Conservation (phyloP, 92 coral and sea anemone species). For the Pocillopora grandis region DNA sequence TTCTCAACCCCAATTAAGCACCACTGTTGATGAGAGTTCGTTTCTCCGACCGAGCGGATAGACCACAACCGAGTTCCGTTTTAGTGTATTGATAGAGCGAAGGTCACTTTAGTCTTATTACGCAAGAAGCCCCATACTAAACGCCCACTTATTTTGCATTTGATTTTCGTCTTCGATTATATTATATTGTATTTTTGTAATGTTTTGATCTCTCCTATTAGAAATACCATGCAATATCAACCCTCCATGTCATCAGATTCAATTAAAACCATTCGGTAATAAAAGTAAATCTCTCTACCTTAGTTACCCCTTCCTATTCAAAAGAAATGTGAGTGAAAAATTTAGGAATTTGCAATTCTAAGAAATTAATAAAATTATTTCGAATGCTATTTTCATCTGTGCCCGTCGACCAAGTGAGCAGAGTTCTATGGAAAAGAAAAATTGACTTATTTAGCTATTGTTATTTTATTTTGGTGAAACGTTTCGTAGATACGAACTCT, state of each 20-base stretch:
- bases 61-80: neutral
- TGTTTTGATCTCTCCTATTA: neutral
- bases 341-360: too few species aligned
- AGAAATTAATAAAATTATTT: too few species aligned
- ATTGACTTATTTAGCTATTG: neutral
- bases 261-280: neutral
- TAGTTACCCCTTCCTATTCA: neutral
- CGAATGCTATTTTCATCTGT: too few species aligned
- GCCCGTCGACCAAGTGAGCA: too few species aligned
- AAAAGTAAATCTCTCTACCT: neutral
- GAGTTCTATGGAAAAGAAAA: too few species aligned
- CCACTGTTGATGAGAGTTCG: neutral
- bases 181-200: neutral
- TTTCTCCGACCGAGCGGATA: neutral
- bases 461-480: neutral
- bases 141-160: neutral
- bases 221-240: neutral
- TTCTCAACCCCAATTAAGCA: too few species aligned
- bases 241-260: neutral
- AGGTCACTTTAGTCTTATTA: neutral
- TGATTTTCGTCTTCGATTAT: neutral
- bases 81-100: neutral
- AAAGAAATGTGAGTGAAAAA: too few species aligned
- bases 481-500: conserved; percentile 50
- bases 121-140: neutral